Base-by-base conservation (phyloP, 2,888 invertebrate species). In the Trachelus tabidus region DNA sequence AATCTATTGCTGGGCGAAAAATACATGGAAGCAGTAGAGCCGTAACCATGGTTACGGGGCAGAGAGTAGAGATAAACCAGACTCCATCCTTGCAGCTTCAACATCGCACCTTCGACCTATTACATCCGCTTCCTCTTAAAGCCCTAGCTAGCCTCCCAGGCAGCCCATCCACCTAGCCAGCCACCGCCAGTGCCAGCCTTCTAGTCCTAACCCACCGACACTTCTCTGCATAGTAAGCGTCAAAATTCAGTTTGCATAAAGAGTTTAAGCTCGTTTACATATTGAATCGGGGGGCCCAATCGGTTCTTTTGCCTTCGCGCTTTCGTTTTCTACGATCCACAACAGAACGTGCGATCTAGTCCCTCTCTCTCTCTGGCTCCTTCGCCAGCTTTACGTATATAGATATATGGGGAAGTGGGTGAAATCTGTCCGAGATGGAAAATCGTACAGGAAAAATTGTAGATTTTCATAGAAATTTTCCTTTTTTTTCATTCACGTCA, bases 211-310 rank as follows among this genome's bases (percentile, higher is more conserved):
- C 31, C 31, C 71, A 71, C 71, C 31, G 30, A 31, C 35, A 73
- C 73, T 33, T 73, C 34, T 73, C 73, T 71, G 12, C 74, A 76
- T 73, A 73, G 73, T 75, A 75, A 79, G 81, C 79, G 81, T 80
- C 77, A 80, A 83, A 84, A 83, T 84, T 83, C 83, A 82, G 83
- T 86, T 86, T 86, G 83, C 81, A 81, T 83, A 85, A 84, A 82
- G 83, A 83, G 83, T 82, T 85, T 84, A 84, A 81, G 80, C 82
- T 86, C 84, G 83, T 88, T 87, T 86, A 86, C 85, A 83, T 84
- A 82, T 83, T 81, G 81, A 83, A 85, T 83, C 84, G 81, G 76
- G 82, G 78, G 75, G 74, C 34, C 33, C 71, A n/a, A 12, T 31
- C 35, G 71, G 30, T 31, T 71, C 71, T 30, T n/a, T n/a, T 11